These are phyloP conservation scores for Thalassophryne amazonica DNA, from an alignment of 2,797 vertebrate genomes.

Conservation along the genomic window DNA sequence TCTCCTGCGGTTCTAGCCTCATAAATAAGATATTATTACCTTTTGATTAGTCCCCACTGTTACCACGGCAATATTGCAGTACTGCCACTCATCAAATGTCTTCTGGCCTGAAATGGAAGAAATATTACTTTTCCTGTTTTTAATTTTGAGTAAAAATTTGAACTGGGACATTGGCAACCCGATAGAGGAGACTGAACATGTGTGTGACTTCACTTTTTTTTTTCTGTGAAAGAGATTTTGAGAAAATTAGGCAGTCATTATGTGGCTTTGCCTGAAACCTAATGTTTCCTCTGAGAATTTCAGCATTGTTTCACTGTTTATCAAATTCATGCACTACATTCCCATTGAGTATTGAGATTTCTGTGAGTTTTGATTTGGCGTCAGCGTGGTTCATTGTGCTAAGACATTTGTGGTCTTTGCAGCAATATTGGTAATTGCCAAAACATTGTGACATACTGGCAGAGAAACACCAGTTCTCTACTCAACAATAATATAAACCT, in stretches of 20 bases:
- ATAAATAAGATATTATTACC: slow-evolving; percentile 47
- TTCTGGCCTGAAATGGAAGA: slow-evolving; percentile 35
- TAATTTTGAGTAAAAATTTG: slow-evolving; percentile 60
- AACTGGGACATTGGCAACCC: slow-evolving; percentile 55
- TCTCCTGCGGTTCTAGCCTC: no score
- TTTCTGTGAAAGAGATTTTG: slow-evolving; percentile 43
- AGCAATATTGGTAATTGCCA: slow-evolving; percentile 5
- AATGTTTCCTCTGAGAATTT: slow-evolving; percentile 47
- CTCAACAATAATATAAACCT: no score
- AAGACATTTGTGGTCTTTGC: slow-evolving; percentile 2
- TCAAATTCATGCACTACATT: slow-evolving; percentile 34
- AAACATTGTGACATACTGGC: not conserved
- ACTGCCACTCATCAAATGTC: slow-evolving; percentile 55
- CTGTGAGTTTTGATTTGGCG: slow-evolving; percentile 9
- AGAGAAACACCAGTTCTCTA: not conserved
- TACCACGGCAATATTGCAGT: slow-evolving; percentile 51
- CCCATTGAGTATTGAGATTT: slow-evolving; percentile 17
- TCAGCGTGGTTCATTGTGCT: not conserved
- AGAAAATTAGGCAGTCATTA: slow-evolving; percentile 57
- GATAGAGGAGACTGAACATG: slow-evolving; percentile 61
- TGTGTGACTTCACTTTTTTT: slow-evolving; percentile 43
- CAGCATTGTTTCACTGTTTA: slow-evolving; percentile 48
- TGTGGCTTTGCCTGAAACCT: slow-evolving; percentile 54
- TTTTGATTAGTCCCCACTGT: slow-evolving; percentile 58
- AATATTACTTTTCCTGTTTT: slow-evolving; percentile 65